Percentiles rank a stretch among this genome's conserved stretches.
Evolutionary conservation across 2,797 vertebrate species (phyloP).

Genomic region (Eidolon dupreanum): DNA sequence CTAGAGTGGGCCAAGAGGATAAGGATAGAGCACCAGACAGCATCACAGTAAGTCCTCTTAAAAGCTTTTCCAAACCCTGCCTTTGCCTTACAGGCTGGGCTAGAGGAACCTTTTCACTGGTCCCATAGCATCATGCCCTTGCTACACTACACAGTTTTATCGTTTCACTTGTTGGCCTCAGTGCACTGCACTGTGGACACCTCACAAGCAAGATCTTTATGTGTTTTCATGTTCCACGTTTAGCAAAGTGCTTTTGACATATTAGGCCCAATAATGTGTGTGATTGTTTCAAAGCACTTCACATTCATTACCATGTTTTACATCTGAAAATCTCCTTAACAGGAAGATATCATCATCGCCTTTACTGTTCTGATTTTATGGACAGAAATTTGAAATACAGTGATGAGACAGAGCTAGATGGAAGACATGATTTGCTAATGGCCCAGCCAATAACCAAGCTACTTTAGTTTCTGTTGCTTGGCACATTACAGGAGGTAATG

Average conservation of each 20-base stretch:
- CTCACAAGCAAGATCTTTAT: background rate
- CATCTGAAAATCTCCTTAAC: conserved; percentile 1
- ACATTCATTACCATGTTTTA: background rate
- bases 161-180: conserved; percentile 5
- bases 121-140: background rate
- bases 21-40: background rate
- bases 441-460: conserved; percentile 1
- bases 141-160: background rate
- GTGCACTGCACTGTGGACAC: background rate
- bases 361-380: conserved; percentile 27
- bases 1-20: background rate
- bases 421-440: background rate
- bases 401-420: background rate
- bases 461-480: conserved; percentile 31
- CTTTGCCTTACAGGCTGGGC: background rate
- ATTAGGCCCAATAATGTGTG: background rate
- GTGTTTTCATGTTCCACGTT: background rate
- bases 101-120: background rate
- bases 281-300: conserved; percentile 18
- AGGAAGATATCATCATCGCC: background rate
- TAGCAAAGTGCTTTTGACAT: conserved; percentile 26
- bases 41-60: background rate
- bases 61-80: background rate
- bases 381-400: conserved; percentile 46
- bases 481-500: background rate